Conservation (phyloP, 1,140 invertebrate genomes). For the Dendroctonus valens region DNA sequence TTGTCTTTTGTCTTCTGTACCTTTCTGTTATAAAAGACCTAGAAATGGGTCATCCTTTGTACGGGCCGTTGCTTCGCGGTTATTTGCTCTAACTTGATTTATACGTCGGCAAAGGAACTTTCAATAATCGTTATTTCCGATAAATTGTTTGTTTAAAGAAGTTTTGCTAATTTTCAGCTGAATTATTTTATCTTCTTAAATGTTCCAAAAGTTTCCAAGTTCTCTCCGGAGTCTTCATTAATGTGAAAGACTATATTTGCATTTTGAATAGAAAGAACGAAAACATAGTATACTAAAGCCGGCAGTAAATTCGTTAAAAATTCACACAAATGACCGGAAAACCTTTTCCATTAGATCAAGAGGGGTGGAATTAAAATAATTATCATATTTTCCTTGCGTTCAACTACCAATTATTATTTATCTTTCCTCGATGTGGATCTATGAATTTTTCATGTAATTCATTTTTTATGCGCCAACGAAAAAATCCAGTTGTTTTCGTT, state of each 20-base stretch:
- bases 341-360: constrained; percentile 1
- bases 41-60: constrained; percentile 32
- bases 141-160: too few species aligned
- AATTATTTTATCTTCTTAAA: not conserved
- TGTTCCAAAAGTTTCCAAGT: not conserved
- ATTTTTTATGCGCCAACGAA: constrained; percentile 31
- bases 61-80: constrained; percentile 1
- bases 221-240: not conserved
- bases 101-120: too few species aligned
- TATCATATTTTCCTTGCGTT: constrained; percentile 21
- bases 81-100: too few species aligned
- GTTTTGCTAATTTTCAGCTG: too few species aligned
- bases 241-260: not conserved
- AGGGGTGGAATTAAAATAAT: constrained; percentile 19
- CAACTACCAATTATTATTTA: constrained; percentile 33
- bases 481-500: constrained; percentile 27
- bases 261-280: not conserved
- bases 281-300: not conserved
- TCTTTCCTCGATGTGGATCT: constrained; percentile 22
- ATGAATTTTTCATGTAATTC: constrained; percentile 41
- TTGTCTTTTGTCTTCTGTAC: constrained; percentile 29
- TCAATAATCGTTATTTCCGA: too few species aligned
- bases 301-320: constrained; percentile 9
- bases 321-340: not conserved
- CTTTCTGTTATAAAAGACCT: constrained; percentile 17